Conservation (phyloP, 2,113 vertebrate genomes). For the Falcunculus frontatus region DNA sequence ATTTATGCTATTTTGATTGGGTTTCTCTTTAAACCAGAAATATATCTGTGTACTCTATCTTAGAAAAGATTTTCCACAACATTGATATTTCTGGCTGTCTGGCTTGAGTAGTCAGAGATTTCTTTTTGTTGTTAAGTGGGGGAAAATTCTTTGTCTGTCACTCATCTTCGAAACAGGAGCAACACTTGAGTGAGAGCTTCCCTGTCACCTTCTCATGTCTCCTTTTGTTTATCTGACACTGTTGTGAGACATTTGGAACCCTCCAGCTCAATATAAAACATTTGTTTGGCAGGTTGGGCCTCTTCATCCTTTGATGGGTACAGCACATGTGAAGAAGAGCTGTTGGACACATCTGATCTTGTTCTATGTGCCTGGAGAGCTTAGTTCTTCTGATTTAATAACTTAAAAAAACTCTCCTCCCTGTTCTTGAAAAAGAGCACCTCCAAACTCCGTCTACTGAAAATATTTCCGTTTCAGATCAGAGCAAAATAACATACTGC, state of each 20-base stretch:
- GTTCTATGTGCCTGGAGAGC: neutral
- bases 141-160: constrained; percentile 17
- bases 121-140: constrained; percentile 15
- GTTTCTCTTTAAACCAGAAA: neutral
- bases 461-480: neutral
- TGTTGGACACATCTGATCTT: constrained; percentile 1
- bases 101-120: neutral
- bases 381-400: neutral
- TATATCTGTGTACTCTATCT: neutral
- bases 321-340: constrained; percentile 10
- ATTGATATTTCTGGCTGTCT: neutral
- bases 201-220: constrained; percentile 42
- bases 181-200: constrained; percentile 48
- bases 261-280: constrained; percentile 63
- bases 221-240: constrained; percentile 69
- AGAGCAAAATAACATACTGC: neutral
- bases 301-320: constrained; percentile 50
- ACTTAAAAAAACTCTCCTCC: neutral
- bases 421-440: neutral
- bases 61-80: neutral
- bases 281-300: constrained; percentile 61
- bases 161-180: constrained; percentile 39
- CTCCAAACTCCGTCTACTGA: neutral
- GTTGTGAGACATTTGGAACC: constrained; percentile 60
- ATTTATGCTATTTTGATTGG: neutral